A percentile compares a stretch with the other conserved stretches of the same genome.
phyloP scores from a whole-genome alignment of 2,113 vertebrate species.

The Labeo catla region DNA sequence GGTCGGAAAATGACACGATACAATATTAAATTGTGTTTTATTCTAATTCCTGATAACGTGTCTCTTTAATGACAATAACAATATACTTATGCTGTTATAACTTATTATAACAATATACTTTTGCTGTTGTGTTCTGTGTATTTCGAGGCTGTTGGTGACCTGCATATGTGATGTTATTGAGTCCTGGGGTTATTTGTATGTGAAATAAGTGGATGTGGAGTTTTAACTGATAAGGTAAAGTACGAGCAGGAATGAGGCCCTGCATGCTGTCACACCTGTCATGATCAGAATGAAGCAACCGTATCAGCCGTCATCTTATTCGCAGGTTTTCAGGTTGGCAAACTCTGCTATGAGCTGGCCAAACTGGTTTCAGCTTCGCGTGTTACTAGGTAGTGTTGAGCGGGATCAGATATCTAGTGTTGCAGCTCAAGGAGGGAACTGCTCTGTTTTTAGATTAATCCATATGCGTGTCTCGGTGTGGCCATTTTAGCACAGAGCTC shows the following conservation, averaged over 20 bases:
- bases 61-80: background rate
- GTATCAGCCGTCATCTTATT: constrained; percentile 25
- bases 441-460: constrained; percentile 41
- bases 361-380: constrained; percentile 46
- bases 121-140: background rate
- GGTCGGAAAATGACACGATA: background rate
- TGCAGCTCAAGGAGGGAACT: background rate
- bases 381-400: constrained; percentile 32
- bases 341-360: constrained; percentile 36
- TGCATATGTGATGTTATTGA: constrained; percentile 6
- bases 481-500: constrained; percentile 6
- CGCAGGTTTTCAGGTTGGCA: constrained; percentile 14
- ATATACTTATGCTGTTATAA: background rate
- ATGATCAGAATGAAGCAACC: background rate
- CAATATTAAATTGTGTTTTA: background rate
- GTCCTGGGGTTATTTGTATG: background rate
- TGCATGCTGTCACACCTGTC: constrained; percentile 35
- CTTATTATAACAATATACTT: no score
- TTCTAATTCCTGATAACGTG: background rate
- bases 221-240: constrained; percentile 24
- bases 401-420: constrained; percentile 39
- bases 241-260: background rate
- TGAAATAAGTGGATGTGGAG: background rate
- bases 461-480: background rate
- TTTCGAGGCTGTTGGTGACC: background rate